These are phyloP conservation scores for Alexandromys fortis DNA, from an alignment of 2,113 vertebrate genomes.

Conservation along the genomic window DNA sequence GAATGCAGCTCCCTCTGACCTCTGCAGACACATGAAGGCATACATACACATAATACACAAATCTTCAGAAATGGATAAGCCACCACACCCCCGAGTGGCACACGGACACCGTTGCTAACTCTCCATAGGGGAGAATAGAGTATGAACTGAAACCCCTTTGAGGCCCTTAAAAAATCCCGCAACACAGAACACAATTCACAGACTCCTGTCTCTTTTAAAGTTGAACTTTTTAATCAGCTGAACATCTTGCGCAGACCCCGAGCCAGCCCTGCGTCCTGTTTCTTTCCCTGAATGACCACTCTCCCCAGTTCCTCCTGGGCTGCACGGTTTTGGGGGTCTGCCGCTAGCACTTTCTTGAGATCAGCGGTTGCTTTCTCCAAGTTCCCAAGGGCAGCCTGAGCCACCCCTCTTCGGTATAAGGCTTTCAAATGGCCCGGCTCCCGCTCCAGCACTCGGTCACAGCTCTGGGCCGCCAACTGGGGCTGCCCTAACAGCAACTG, in stretches of 20 bases:
- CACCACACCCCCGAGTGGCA: background rate
- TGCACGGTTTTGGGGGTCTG: conserved; percentile 89
- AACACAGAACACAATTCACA: conserved; percentile 65
- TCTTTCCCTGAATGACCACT: conserved; percentile 85
- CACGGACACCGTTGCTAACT: background rate
- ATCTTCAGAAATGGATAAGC: background rate
- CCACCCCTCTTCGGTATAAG: conserved; percentile 91
- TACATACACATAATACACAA: background rate
- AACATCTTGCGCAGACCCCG: conserved; percentile 92
- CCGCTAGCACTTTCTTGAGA: conserved; percentile 86
- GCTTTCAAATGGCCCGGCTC: conserved; percentile 89
- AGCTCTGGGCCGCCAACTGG: conserved; percentile 85
- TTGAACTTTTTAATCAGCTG: conserved; percentile 74
- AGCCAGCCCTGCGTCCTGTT: conserved; percentile 87
- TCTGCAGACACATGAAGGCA: background rate
- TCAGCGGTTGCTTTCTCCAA: conserved; percentile 88
- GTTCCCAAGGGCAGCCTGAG: conserved; percentile 89
- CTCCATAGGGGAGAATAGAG: background rate
- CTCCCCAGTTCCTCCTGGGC: conserved; percentile 89
- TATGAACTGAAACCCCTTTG: background rate
- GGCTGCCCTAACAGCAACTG: conserved; percentile 91
- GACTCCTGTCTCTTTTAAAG: conserved; percentile 50
- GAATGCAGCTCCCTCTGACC: background rate
- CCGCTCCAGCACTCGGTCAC: conserved; percentile 87
- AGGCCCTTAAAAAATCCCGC: background rate